Percentiles rank a stretch among this genome's conserved stretches.
Conservation (phyloP, 2,113 vertebrate genomes). For the Choloepus hoffmanni region DNA sequence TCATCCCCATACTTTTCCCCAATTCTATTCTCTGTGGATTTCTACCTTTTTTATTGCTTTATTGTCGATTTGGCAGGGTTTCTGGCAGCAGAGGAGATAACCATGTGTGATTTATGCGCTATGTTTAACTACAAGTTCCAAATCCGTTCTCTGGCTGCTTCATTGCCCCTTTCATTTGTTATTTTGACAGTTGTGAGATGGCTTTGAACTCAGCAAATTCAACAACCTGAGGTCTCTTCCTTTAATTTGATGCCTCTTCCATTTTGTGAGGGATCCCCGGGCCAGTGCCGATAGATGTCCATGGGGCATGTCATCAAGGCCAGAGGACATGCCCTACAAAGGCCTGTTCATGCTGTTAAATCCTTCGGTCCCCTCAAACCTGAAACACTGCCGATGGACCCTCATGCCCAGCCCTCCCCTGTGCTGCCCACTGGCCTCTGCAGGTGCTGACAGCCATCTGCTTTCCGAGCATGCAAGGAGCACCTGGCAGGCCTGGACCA, state of each 20-base stretch:
- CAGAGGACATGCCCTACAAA: not conserved
- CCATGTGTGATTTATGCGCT: not conserved
- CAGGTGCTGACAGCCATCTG: not conserved
- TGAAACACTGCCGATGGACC: not conserved
- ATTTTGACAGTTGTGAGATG: not conserved
- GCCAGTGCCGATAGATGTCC: not conserved
- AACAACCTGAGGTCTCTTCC: not conserved
- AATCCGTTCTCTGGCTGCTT: not conserved
- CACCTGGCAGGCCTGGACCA: no score
- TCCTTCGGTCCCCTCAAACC: not conserved
- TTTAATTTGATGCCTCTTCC: not conserved
- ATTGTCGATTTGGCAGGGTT: no score
- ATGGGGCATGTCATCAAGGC: not conserved
- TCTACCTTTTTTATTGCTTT: not conserved
- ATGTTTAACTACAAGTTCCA: not conserved
- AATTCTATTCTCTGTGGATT: not conserved
- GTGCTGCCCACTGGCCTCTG: not conserved
- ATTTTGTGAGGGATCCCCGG: not conserved
- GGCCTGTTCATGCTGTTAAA: not conserved
- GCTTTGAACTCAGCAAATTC: not conserved
- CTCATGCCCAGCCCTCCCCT: no score
- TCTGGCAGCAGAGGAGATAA: not conserved
- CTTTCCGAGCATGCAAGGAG: not conserved
- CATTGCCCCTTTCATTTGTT: not conserved
- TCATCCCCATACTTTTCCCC: not conserved